Conservation (phyloP, 2,797 vertebrate genomes). For the Gambusia yucatana region DNA sequence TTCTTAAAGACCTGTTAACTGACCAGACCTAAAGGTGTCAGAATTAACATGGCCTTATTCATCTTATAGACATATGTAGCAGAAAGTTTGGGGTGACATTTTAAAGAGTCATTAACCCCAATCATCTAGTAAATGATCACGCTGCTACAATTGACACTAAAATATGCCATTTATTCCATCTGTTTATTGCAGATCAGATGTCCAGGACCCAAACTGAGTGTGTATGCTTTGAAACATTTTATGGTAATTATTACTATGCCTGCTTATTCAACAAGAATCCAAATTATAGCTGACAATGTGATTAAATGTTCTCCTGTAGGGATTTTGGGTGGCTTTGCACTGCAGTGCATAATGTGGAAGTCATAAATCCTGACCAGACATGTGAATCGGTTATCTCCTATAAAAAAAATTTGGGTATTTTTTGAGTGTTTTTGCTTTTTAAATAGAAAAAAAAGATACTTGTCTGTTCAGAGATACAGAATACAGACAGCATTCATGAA, state of each 20-base stretch:
- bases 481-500: neutral
- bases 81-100: neutral
- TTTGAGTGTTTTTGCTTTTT: neutral
- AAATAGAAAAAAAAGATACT: neutral
- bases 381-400: neutral
- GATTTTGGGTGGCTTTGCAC: neutral
- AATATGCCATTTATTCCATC: constrained; percentile 28
- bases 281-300: constrained; percentile 29
- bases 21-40: neutral
- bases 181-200: constrained; percentile 10
- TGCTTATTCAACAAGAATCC: constrained; percentile 38
- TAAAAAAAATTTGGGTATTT: neutral
- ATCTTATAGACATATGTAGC: neutral
- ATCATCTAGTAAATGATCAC: neutral
- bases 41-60: neutral
- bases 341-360: neutral
- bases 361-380: neutral
- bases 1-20: neutral
- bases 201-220: constrained; percentile 38
- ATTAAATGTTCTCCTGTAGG: neutral
- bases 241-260: constrained; percentile 31
- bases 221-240: constrained; percentile 32
- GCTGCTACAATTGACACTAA: constrained; percentile 20
- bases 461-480: neutral
- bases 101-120: neutral